Evolutionary conservation across 2,113 vertebrate genomes (phyloP).

Genomic region (Nyctereutes procyonoides): DNA sequence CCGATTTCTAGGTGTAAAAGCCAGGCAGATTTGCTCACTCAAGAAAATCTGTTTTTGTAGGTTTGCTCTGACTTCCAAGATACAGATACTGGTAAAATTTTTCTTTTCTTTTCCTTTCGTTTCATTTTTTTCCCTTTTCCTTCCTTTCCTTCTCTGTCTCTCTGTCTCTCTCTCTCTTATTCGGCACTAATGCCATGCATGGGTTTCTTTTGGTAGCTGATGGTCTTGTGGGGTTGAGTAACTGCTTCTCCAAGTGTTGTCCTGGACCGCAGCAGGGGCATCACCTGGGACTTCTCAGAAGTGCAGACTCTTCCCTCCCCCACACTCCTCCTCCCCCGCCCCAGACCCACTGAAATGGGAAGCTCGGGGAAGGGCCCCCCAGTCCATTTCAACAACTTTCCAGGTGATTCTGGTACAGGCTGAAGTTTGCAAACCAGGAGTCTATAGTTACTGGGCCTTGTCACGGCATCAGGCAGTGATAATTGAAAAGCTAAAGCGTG

Average conservation of each 20-base stretch:
- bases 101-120: not conserved
- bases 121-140: not conserved
- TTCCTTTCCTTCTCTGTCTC: too few relatives aligned
- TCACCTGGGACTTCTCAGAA: not conserved
- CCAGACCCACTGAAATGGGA: not conserved
- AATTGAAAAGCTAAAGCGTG: not conserved
- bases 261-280: not conserved
- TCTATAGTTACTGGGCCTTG: not conserved
- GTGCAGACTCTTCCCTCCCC: not conserved
- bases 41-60: constrained; percentile 81
- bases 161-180: not conserved
- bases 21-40: constrained; percentile 81
- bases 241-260: not conserved
- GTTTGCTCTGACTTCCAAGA: constrained; percentile 74
- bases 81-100: not conserved
- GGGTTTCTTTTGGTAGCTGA: not conserved
- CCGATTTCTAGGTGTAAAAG: constrained; percentile 79
- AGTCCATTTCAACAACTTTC: not conserved
- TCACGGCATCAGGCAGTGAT: not conserved
- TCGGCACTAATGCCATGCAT: not conserved
- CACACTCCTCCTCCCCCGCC: not conserved
- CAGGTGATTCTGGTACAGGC: not conserved
- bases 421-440: not conserved
- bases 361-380: not conserved
- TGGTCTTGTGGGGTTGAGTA: not conserved